Base-by-base conservation (phyloP, 2,113 vertebrate genomes). In the Emydocephalus ijimae region DNA sequence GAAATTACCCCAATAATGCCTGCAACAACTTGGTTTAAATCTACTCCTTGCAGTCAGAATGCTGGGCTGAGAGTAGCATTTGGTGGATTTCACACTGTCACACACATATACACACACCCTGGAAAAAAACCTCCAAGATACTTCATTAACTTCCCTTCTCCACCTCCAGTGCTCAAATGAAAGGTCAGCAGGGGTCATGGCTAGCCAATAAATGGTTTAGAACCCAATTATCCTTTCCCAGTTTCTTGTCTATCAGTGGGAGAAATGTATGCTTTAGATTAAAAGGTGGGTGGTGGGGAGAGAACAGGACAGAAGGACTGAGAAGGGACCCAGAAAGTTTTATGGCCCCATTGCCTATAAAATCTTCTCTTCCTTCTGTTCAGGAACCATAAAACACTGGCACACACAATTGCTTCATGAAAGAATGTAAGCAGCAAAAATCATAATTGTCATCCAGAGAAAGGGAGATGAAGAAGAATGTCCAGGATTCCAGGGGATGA, bases 301-400 rank as follows among this genome's bases (percentile, higher is more conserved):
- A 4, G 91, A 45, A 55, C 39, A 91, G 91, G 90, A 89, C 45
- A 91, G 88, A 91, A 90, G 54, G 29, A 85, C 86, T 90, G 86
- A 3, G 86, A 89, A 89, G 92, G 97, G 97, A 97, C 97, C 97
- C 98, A 97, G 97, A 97, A 97, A 98, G 98, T 98, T 98, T 98
- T 99, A 99, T 99, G 98, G 98, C 98, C 98, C 98, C 97, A 98
- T 98, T 97, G 98, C 98, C 98, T 98, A 98, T 99, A 98, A 99
- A 98, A 98, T 97, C 98, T 97, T 97, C 96, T 98, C 98, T 98
- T 98, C 97, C 98, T 98, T 98, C 98, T 98, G 98, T 98, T 98
- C 97, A 98, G 98, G 98, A 98, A 98, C 97, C 98, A 98, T 99
- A 99, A 99, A 97, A 95, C 90, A 93, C 89, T 90, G 86, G 55